phyloP scores from a whole-genome alignment of 2,888 invertebrate species.

The Agonopterix alstromeriana region DNA sequence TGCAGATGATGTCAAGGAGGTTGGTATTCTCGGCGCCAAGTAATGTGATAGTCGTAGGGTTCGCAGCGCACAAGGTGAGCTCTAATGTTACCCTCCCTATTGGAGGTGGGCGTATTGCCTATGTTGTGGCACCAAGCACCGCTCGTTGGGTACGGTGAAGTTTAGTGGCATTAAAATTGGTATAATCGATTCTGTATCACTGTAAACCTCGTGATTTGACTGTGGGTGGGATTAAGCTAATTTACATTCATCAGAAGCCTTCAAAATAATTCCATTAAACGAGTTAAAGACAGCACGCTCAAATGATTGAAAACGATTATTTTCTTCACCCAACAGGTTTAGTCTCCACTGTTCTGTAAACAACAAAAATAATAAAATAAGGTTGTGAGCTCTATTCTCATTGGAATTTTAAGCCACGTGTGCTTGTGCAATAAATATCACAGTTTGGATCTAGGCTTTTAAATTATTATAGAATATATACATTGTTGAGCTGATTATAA shows the following conservation, averaged over 20 bases:
- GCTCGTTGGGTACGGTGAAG: constrained; percentile 59
- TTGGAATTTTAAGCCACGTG: constrained; percentile 76
- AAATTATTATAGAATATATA: constrained; percentile 80
- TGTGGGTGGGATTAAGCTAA: constrained; percentile 44
- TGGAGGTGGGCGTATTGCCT: constrained; percentile 77
- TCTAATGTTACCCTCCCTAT: constrained; percentile 75
- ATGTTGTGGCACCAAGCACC: constrained; percentile 72
- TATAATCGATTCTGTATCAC: constrained; percentile 26
- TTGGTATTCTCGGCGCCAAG: constrained; percentile 38
- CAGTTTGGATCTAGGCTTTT: constrained; percentile 78
- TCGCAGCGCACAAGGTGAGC: constrained; percentile 77
- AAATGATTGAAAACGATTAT: constrained; percentile 36
- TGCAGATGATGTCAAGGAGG: constrained; percentile 19
- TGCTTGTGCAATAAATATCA: constrained; percentile 79
- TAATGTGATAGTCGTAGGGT: constrained; percentile 58
- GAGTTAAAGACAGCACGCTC: constrained; percentile 49
- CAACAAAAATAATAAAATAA: constrained; percentile 66
- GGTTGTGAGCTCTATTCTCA: constrained; percentile 77
- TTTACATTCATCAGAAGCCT: constrained; percentile 18
- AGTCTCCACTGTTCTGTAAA: constrained; percentile 55
- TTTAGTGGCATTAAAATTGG: constrained; percentile 40
- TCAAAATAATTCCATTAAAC: constrained; percentile 44
- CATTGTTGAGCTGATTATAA: constrained; percentile 80
- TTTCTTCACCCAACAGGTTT: constrained; percentile 49
- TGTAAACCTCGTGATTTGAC: constrained; percentile 29